Percentiles rank a stretch among this genome's conserved stretches.
These are phyloP conservation scores for Anthopleura xanthogrammica DNA, from an alignment of 92 coral and sea anemone genomes.

Conservation along the genomic window DNA sequence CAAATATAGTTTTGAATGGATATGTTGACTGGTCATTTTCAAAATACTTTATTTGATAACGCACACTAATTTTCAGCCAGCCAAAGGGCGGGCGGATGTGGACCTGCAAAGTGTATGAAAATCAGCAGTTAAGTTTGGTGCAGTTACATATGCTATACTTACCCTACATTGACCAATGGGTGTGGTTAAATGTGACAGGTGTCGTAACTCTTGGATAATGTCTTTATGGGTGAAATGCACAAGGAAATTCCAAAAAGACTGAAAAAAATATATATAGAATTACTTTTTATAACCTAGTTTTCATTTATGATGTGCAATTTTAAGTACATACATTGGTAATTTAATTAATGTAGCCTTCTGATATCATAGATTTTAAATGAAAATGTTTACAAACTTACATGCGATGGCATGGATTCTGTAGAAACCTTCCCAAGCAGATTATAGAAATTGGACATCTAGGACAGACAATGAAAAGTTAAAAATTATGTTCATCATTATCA, in stretches of 20 bases:
- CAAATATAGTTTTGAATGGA: too few species aligned
- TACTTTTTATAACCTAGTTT: neutral
- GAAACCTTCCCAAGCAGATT: slow-evolving; percentile 76
- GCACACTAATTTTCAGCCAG: too few species aligned
- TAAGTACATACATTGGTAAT: too few species aligned
- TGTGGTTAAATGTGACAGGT: slow-evolving; percentile 89
- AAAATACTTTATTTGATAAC: too few species aligned
- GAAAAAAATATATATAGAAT: neutral
- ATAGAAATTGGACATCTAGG: slow-evolving; percentile 68
- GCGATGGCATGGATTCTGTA: slow-evolving; percentile 64
- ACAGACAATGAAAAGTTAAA: neutral
- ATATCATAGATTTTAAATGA: neutral
- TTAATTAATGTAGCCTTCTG: neutral
- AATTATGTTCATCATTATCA: too few species aligned
- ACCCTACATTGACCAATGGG: slow-evolving; percentile 91
- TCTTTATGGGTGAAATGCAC: slow-evolving; percentile 87
- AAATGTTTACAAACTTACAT: slow-evolving; percentile 32
- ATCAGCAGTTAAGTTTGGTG: too few species aligned
- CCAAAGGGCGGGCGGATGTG: too few species aligned
- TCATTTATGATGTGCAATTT: neutral
- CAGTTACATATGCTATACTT: slow-evolving; percentile 2
- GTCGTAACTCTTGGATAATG: slow-evolving; percentile 73
- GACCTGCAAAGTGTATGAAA: too few species aligned
- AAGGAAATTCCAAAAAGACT: slow-evolving; percentile 87
- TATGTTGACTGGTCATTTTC: too few species aligned